A percentile compares a stretch with the other conserved stretches of the same genome.
Conservation (phyloP, 2,888 invertebrate genomes). For the Coenonympha glycerion region DNA sequence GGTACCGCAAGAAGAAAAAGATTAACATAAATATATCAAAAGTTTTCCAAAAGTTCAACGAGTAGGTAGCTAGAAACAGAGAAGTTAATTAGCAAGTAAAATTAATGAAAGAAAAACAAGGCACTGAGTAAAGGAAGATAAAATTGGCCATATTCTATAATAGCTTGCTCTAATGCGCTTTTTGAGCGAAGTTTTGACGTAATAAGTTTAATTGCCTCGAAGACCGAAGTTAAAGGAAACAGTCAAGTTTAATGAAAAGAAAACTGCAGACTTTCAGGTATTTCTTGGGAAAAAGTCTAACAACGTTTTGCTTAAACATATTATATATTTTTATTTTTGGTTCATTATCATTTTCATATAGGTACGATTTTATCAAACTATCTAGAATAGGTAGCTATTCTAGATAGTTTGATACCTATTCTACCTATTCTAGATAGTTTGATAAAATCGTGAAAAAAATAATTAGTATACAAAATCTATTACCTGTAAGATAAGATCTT, state of each 20-base stretch:
- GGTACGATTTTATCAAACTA: too few species aligned
- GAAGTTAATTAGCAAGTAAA: background rate
- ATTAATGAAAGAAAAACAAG: background rate
- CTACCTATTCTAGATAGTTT: too few species aligned
- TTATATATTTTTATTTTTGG: too few species aligned
- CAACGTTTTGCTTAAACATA: too few species aligned
- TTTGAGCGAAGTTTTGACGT: conserved; percentile 1
- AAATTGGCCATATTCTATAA: conserved; percentile 1
- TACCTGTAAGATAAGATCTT: background rate
- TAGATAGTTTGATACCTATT: too few species aligned
- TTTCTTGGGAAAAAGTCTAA: too few species aligned
- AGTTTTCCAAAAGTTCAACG: background rate
- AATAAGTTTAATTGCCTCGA: conserved; percentile 3
- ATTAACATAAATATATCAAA: background rate
- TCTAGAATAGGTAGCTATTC: too few species aligned
- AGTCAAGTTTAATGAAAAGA: conserved; percentile 1
- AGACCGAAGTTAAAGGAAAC: background rate
- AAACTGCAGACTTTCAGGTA: background rate
- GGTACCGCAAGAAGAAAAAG: too few species aligned
- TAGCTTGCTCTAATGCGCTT: conserved; percentile 3
- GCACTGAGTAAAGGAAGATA: background rate
- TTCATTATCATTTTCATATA: too few species aligned
- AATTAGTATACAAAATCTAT: too few species aligned
- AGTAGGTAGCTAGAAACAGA: too few species aligned
- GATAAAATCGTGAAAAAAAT: too few species aligned